A percentile compares a stretch with the other conserved stretches of the same genome.
phyloP scores from a whole-genome alignment of 2,888 invertebrate genomes.

The Cheilosia soror region DNA sequence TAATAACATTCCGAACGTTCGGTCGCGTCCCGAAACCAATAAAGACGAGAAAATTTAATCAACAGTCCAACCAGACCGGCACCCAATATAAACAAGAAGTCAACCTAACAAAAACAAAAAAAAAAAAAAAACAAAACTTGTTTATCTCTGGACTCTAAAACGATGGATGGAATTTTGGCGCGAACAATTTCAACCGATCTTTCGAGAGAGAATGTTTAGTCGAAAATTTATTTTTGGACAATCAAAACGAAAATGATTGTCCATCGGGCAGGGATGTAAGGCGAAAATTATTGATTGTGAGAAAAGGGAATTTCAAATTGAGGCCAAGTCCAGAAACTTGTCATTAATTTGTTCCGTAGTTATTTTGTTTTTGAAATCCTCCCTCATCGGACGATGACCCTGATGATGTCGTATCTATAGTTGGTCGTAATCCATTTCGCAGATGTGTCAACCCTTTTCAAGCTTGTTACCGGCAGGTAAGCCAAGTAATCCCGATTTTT shows the following conservation, averaged over 20 bases:
- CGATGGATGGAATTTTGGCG: constrained; percentile 48
- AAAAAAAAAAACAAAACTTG: constrained; percentile 19
- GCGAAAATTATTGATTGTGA: not conserved
- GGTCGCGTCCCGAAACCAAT: constrained; percentile 35
- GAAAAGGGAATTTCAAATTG: not conserved
- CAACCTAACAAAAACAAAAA: constrained; percentile 8
- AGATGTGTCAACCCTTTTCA: constrained; percentile 69
- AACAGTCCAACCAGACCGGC: constrained; percentile 24
- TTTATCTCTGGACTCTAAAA: constrained; percentile 19
- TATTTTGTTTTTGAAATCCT: not conserved
- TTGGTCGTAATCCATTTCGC: constrained; percentile 42
- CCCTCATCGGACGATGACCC: constrained; percentile 28
- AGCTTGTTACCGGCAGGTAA: constrained; percentile 20
- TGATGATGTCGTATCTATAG: not conserved
- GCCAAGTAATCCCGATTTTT: constrained; percentile 28
- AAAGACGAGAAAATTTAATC: constrained; percentile 49
- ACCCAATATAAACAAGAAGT: constrained; percentile 47
- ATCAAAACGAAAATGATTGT: not conserved
- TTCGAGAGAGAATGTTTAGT: constrained; percentile 9
- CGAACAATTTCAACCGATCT: constrained; percentile 45
- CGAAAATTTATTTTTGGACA: constrained; percentile 25
- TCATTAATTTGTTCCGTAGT: not conserved
- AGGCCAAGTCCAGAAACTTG: not conserved
- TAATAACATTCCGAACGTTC: constrained; percentile 30
- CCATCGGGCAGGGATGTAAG: not conserved